Evolutionary conservation across 2,888 invertebrate genomes (phyloP).

Genomic region (Lasioglossum vierecki): DNA sequence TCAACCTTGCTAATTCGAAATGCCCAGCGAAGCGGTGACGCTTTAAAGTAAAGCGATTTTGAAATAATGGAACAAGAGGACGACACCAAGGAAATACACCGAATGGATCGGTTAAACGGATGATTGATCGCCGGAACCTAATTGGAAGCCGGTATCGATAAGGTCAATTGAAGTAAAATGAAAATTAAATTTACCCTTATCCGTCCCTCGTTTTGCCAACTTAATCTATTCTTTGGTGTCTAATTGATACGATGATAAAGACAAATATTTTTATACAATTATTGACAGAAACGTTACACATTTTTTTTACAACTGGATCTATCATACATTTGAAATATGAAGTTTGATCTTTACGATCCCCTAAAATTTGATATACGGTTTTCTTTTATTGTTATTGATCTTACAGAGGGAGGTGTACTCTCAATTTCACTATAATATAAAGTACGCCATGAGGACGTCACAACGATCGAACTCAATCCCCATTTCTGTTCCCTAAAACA

Average conservation of each 20-base stretch:
- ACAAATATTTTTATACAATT: not conserved
- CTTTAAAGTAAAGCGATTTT: constrained; percentile 47
- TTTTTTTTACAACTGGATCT: not conserved
- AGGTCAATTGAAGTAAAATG: not conserved
- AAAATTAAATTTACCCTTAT: not conserved
- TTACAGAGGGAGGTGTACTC: too few relatives aligned
- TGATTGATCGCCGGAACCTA: not conserved
- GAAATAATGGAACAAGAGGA: constrained; percentile 16
- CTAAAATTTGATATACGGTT: not conserved
- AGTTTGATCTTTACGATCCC: not conserved
- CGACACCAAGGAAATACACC: not conserved
- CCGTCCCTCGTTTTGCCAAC: not conserved
- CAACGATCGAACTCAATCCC: too few relatives aligned
- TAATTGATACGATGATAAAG: not conserved
- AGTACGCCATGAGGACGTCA: too few relatives aligned
- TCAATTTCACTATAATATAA: too few relatives aligned
- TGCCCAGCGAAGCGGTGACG: constrained; percentile 48
- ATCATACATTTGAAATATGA: not conserved
- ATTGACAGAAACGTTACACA: not conserved
- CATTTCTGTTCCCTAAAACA: not conserved
- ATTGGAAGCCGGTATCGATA: not conserved
- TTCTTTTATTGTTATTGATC: too few relatives aligned
- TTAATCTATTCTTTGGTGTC: not conserved
- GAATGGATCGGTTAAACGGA: not conserved
- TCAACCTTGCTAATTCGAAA: constrained; percentile 58